Evolutionary conservation across 2,888 invertebrate genomes (phyloP).

Genomic region (Catocala fraxini): DNA sequence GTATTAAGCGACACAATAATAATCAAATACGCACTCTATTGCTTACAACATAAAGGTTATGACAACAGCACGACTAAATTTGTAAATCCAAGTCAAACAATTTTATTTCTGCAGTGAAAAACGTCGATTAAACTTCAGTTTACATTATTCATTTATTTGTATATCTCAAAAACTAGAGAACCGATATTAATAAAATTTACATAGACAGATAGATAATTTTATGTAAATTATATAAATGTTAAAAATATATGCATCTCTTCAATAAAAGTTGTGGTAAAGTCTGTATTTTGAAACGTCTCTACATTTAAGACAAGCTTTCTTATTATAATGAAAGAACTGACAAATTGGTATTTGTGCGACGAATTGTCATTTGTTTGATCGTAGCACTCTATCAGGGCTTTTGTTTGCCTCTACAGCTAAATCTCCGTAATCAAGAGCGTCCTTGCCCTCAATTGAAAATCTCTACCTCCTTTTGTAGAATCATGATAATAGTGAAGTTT

Average conservation of each 20-base stretch:
- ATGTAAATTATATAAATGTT: neutral
- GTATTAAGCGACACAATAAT: neutral
- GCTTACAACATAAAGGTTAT: neutral
- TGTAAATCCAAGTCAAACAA: neutral
- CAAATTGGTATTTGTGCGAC: conserved; percentile 14
- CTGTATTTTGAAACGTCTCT: neutral
- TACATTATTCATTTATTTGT: neutral
- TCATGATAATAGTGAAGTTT: conserved; percentile 33
- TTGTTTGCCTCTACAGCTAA: conserved; percentile 35
- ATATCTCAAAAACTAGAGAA: conserved; percentile 2
- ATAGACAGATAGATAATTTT: neutral
- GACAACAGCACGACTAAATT: neutral
- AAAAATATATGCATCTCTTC: too few relatives aligned
- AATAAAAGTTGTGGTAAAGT: neutral
- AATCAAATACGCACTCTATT: neutral
- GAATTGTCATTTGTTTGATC: conserved; percentile 44
- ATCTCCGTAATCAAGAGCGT: conserved; percentile 32
- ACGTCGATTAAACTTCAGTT: neutral
- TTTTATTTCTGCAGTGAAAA: neutral
- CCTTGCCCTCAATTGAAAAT: conserved; percentile 52
- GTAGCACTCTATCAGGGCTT: conserved; percentile 26
- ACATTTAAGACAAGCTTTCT: conserved; percentile 5
- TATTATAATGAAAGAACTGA: conserved; percentile 23
- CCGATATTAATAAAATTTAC: conserved; percentile 1
- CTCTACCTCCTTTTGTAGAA: conserved; percentile 26